Evolutionary conservation across 2,797 vertebrate genomes (phyloP), one percentile per base, ranked within the genome.

Genomic region (Trachops cirrhosus): DNA sequence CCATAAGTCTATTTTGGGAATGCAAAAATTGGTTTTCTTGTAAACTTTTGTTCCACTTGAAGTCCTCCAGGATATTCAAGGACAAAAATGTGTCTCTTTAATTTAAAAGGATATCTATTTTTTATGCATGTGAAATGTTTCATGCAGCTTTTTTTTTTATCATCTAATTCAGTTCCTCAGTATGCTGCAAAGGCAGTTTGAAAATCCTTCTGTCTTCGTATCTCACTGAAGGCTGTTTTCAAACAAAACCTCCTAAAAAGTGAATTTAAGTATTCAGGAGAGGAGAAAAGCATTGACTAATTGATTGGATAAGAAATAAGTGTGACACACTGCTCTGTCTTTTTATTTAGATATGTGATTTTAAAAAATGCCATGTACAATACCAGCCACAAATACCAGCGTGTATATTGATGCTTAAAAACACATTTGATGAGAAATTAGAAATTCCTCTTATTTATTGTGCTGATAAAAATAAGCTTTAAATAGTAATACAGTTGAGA

Each of bases 1-100:
- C 62, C 73, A 70, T 92, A 62, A 64, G 59, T 79, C 50, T 96
- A 93, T 91, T 97, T 97, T 62, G 44, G 57, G 59, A 90, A 97
- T 5, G n/a, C 24, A 95, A 96, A 97, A 95, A 79, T 26, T 87
- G 39, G 2, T 93, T 96, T 96, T 91, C 82, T 77, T 96, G 15
- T 86, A 91, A 86, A 91, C 82, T 92, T 96, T 95, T 97, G 93
- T 96, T 97, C 78, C 73, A 89, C 34, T 90, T 89, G 92, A 91
- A 91, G 34, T 88, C 24, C 37, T 95, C 32, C 15, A 74, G 39
- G 86, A 92, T 86, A 96, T 95, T 92, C 93, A 96, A 97, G 96
- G 87, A 94, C 84, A 96, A 75, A 92, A 93, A 26, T 67, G 15
- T 46, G 10, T 67, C 41, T 96, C 48, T 96, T 83, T 82, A 93